Conservation (phyloP, 2,888 invertebrate genomes). For the Cheilosia urbana region DNA sequence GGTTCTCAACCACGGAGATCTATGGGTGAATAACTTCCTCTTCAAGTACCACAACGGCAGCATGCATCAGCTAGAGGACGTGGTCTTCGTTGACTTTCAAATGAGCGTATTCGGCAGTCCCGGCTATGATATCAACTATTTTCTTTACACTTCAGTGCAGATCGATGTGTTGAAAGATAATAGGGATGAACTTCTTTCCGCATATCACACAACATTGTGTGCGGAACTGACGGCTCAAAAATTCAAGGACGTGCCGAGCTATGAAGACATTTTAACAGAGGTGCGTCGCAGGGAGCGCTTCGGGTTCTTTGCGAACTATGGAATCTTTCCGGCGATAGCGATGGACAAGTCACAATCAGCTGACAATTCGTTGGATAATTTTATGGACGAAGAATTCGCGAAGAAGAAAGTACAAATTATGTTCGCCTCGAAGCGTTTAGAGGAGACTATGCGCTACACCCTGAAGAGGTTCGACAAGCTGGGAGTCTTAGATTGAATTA, state of each 20-base stretch:
- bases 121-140: conserved; percentile 82
- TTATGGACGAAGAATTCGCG: conserved; percentile 78
- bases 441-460: conserved; percentile 78
- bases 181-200: conserved; percentile 78
- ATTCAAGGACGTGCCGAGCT: conserved; percentile 77
- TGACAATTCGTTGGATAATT: conserved; percentile 79
- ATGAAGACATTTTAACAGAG: conserved; percentile 78
- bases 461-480: conserved; percentile 80
- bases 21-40: conserved; percentile 85
- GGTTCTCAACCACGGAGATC: conserved; percentile 85
- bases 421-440: conserved; percentile 78
- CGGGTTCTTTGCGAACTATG: conserved; percentile 80
- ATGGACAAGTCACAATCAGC: conserved; percentile 79
- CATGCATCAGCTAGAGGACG: conserved; percentile 22
- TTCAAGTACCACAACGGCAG: conserved; percentile 82
- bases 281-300: conserved; percentile 78
- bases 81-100: conserved; percentile 81
- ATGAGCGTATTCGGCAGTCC: conserved; percentile 80
- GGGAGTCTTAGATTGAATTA: conserved; percentile 77
- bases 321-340: conserved; percentile 79
- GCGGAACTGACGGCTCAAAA: conserved; percentile 77
- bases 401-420: conserved; percentile 78
- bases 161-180: conserved; percentile 79
- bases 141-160: conserved; percentile 80
- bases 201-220: conserved; percentile 79